Evolutionary conservation across 2,113 vertebrate species (phyloP).

Genomic region (Cepphus grylle): DNA sequence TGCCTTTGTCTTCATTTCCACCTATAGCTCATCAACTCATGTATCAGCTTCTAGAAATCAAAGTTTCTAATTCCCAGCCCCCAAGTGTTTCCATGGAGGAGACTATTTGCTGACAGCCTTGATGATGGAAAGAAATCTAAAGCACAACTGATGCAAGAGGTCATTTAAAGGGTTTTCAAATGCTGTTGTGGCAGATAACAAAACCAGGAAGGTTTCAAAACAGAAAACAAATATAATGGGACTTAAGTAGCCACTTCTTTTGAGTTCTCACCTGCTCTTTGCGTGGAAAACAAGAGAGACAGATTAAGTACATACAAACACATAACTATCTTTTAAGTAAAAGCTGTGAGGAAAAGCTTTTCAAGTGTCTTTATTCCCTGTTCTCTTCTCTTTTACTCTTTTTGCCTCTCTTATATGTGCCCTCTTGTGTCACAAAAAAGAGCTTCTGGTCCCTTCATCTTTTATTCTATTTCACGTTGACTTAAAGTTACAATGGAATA

Average conservation of each 20-base stretch:
- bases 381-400: background rate
- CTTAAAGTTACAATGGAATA: background rate
- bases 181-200: background rate
- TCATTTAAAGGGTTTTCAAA: background rate
- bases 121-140: conserved; percentile 27
- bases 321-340: background rate
- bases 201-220: background rate
- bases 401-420: background rate
- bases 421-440: background rate
- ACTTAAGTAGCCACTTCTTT: background rate
- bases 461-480: background rate
- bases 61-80: background rate
- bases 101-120: background rate
- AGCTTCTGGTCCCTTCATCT: background rate
- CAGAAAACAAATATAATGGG: background rate
- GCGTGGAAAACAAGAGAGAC: background rate
- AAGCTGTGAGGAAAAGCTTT: conserved; percentile 3
- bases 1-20: background rate
- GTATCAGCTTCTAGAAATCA: background rate
- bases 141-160: background rate
- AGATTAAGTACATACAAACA: background rate
- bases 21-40: background rate
- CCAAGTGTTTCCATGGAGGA: background rate
- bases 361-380: background rate
- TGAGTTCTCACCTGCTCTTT: background rate